A percentile compares a stretch with the other conserved stretches of the same genome.
phyloP scores from a whole-genome alignment of 2,113 vertebrate species.

The Atrichornis clamosus region DNA sequence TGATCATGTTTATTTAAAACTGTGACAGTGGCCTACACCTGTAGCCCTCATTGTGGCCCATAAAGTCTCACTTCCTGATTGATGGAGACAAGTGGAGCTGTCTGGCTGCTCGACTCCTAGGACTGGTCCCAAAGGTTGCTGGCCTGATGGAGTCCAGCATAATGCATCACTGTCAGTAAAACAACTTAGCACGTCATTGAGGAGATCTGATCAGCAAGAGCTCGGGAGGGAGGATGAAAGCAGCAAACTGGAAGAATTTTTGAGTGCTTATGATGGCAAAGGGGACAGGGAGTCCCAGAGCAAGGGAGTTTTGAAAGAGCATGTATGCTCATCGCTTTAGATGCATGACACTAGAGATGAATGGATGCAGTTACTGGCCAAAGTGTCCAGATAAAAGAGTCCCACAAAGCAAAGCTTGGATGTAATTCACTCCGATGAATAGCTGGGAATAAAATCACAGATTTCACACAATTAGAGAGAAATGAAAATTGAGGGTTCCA shows the following conservation, averaged over 20 bases:
- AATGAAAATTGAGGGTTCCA: neutral
- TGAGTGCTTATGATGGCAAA: conserved; percentile 44
- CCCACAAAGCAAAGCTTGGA: neutral
- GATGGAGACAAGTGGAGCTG: conserved; percentile 65
- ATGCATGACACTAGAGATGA: conserved; percentile 2
- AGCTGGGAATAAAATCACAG: neutral
- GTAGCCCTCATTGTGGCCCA: conserved; percentile 45
- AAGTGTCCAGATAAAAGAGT: neutral
- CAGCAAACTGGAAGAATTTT: conserved; percentile 54
- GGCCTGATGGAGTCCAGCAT: conserved; percentile 47
- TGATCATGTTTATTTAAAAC: conserved; percentile 72
- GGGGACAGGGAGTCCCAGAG: conserved; percentile 22
- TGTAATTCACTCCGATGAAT: neutral
- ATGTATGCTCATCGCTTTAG: conserved; percentile 24
- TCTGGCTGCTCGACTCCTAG: conserved; percentile 52
- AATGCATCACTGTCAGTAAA: conserved; percentile 63
- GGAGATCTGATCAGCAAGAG: conserved; percentile 38
- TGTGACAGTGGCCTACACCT: conserved; percentile 49
- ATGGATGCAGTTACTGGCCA: neutral
- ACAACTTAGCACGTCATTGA: conserved; percentile 51
- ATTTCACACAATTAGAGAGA: neutral
- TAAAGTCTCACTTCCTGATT: conserved; percentile 57
- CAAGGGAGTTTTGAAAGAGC: conserved; percentile 29
- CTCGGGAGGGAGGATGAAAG: conserved; percentile 42
- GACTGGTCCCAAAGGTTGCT: conserved; percentile 58